phyloP scores from a whole-genome alignment of 2,113 vertebrate species.

The Sylvietta virens region DNA sequence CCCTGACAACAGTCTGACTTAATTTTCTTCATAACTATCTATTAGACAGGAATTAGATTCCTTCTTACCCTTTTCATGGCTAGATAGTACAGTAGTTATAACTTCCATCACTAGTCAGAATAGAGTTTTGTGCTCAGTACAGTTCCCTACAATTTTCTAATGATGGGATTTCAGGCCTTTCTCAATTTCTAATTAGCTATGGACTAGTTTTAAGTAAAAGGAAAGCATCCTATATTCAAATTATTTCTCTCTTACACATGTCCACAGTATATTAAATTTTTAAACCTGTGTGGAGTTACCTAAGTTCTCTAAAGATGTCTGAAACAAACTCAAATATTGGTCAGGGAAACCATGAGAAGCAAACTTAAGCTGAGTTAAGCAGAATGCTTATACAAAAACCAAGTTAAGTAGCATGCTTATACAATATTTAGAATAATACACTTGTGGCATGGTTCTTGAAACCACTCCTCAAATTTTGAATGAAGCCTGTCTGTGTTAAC shows the following conservation, averaged over 20 bases:
- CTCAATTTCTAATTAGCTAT: neutral
- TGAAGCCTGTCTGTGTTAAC: neutral
- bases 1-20: neutral
- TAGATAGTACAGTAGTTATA: neutral
- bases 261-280: neutral
- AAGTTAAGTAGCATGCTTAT: neutral
- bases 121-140: neutral
- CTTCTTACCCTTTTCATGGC: neutral
- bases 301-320: neutral
- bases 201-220: neutral
- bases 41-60: neutral
- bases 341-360: neutral
- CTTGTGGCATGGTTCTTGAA: neutral
- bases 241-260: neutral
- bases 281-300: neutral
- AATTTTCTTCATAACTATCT: neutral
- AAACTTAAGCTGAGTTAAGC: neutral
- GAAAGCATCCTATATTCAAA: neutral
- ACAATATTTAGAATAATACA: neutral
- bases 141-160: neutral
- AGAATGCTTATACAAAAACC: neutral
- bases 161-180: neutral
- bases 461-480: neutral
- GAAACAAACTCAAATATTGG: neutral
- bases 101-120: neutral